A percentile compares a stretch with the other conserved stretches of the same genome.
phyloP scores from a whole-genome alignment of 2,888 invertebrate species.

The Bibio marci region DNA sequence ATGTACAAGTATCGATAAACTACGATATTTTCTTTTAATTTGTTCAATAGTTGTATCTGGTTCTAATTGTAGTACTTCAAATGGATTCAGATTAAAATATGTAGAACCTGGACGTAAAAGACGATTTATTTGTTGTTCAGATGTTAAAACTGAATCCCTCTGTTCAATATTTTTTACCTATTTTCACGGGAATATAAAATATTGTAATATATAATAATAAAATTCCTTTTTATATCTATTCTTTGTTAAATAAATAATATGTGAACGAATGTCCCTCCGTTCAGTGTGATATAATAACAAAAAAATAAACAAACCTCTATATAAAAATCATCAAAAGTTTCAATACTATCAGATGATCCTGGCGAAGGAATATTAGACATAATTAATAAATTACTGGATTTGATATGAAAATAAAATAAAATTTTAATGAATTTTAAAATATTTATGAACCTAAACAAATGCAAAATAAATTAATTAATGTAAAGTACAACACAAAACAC shows the following conservation, averaged over 20 bases:
- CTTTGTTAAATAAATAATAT: background rate
- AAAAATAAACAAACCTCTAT: slow-evolving; percentile 45
- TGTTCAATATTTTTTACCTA: slow-evolving; percentile 98
- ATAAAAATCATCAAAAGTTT: slow-evolving; percentile 67
- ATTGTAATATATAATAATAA: background rate
- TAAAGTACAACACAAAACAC: too few species aligned
- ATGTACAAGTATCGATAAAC: slow-evolving; percentile 94
- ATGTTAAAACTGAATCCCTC: slow-evolving; percentile 89
- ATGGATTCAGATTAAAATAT: slow-evolving; percentile 97
- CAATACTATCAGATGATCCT: too few species aligned
- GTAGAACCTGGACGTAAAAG: slow-evolving; percentile 91
- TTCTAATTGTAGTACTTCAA: slow-evolving; percentile 77
- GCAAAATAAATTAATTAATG: too few species aligned
- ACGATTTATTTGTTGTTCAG: slow-evolving; percentile 93
- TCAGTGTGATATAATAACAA: background rate
- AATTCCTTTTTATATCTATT: background rate
- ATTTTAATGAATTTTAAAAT: too few species aligned
- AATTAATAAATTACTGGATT: too few species aligned
- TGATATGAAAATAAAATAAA: too few species aligned
- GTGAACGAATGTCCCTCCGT: too few species aligned
- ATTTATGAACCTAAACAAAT: too few species aligned
- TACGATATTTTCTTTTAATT: slow-evolving; percentile 90
- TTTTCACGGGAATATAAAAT: background rate
- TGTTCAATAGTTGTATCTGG: slow-evolving; percentile 78
- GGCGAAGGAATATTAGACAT: too few species aligned